A percentile compares a stretch with the other conserved stretches of the same genome.
Conservation (phyloP, 2,888 invertebrate species). For the Melipona beecheii region DNA sequence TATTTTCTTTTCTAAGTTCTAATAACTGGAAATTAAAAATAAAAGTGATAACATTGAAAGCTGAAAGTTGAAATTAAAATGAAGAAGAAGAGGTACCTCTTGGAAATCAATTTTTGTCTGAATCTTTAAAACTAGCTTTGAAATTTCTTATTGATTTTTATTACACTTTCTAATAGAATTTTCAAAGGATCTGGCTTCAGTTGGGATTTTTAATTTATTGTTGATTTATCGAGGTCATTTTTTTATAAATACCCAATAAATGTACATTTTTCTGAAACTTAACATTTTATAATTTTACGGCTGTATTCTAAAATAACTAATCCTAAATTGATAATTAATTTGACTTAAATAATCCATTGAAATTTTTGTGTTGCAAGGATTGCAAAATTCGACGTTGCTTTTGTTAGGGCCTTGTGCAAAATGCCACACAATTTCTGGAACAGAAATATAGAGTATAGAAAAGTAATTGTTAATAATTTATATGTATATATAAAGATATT, state of each 20-base stretch:
- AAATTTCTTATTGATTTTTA: too few species aligned
- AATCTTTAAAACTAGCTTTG: too few species aligned
- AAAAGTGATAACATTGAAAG: too few species aligned
- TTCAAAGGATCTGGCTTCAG: too few species aligned
- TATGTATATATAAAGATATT: too few species aligned
- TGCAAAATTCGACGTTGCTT: neutral
- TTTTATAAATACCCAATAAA: neutral
- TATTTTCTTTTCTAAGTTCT: neutral
- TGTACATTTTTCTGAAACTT: neutral
- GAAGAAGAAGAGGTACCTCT: too few species aligned
- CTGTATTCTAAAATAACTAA: neutral
- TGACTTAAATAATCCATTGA: neutral
- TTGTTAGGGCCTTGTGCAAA: neutral
- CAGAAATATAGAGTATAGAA: neutral
- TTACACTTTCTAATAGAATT: too few species aligned
- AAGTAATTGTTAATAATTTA: neutral
- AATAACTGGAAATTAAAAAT: too few species aligned
- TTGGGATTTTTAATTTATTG: neutral
- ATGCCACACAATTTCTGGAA: neutral
- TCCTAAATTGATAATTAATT: neutral
- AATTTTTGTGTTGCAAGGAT: neutral
- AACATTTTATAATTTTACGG: neutral
- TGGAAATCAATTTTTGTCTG: too few species aligned
- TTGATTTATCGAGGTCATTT: neutral
- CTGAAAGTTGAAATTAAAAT: too few species aligned